These are phyloP conservation scores for Eurytemora carolleeae DNA, from an alignment of 1,140 invertebrate genomes.

Conservation along the genomic window DNA sequence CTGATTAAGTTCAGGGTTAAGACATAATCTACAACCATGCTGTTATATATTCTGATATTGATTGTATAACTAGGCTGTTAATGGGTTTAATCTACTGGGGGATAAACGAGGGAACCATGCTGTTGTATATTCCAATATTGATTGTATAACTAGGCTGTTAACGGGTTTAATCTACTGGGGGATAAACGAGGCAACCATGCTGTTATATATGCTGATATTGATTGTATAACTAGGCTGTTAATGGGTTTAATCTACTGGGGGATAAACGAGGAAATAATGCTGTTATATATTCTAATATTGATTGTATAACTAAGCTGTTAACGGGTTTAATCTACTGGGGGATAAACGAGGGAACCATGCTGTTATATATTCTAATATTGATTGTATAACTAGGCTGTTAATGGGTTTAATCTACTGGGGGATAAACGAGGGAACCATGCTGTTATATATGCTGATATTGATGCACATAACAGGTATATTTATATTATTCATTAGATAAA, in stretches of 20 bases:
- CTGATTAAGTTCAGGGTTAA: too few species aligned
- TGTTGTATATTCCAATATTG: constrained; percentile 96
- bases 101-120: constrained; percentile 93
- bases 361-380: background rate
- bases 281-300: background rate
- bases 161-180: constrained; percentile 95
- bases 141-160: constrained; percentile 94
- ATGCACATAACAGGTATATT: constrained; percentile 70
- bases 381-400: constrained; percentile 47
- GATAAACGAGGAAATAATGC: constrained; percentile 33
- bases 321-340: constrained; percentile 95
- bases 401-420: constrained; percentile 95
- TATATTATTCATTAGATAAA: too few species aligned
- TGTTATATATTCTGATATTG: too few species aligned
- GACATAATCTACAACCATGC: too few species aligned
- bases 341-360: constrained; percentile 54
- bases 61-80: constrained; percentile 95
- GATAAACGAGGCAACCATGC: constrained; percentile 93
- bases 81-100: constrained; percentile 95
- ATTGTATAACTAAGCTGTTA: constrained; percentile 47
- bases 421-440: constrained; percentile 93
- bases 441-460: constrained; percentile 96
- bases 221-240: constrained; percentile 98
- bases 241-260: constrained; percentile 38
- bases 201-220: constrained; percentile 96